phyloP scores from a whole-genome alignment of 2,797 vertebrate species.

The Pangasius mekongensis region DNA sequence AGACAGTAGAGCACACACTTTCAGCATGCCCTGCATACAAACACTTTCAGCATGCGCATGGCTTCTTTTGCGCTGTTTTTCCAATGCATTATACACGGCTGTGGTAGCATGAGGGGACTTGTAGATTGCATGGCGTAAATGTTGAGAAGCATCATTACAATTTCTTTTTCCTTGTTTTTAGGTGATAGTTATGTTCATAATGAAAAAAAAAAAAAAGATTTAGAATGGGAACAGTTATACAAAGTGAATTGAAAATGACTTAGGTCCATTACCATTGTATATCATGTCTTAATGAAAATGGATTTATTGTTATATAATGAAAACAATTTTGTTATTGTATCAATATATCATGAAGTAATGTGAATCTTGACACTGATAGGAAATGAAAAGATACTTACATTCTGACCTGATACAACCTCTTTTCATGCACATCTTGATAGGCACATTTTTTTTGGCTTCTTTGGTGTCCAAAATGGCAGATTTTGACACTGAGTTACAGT shows the following conservation, averaged over 20 bases:
- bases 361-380: background rate
- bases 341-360: background rate
- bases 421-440: background rate
- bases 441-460: background rate
- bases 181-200: constrained; percentile 17
- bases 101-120: constrained; percentile 40
- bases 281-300: background rate
- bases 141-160: constrained; percentile 24
- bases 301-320: background rate
- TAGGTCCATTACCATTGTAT: background rate
- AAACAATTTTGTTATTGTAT: background rate
- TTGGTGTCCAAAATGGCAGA: background rate
- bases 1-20: constrained; percentile 7
- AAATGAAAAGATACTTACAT: constrained; percentile 3
- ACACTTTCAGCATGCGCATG: constrained; percentile 53
- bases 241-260: background rate
- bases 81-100: constrained; percentile 34
- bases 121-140: constrained; percentile 47
- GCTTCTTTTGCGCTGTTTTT: constrained; percentile 31
- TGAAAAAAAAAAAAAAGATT: background rate
- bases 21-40: constrained; percentile 40
- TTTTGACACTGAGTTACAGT: background rate
- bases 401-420: background rate
- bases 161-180: constrained; percentile 17
- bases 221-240: background rate